Evolutionary conservation across 2,113 vertebrate genomes (phyloP), one percentile per base, ranked within the genome.

Genomic region (Todiramphus chloris): DNA sequence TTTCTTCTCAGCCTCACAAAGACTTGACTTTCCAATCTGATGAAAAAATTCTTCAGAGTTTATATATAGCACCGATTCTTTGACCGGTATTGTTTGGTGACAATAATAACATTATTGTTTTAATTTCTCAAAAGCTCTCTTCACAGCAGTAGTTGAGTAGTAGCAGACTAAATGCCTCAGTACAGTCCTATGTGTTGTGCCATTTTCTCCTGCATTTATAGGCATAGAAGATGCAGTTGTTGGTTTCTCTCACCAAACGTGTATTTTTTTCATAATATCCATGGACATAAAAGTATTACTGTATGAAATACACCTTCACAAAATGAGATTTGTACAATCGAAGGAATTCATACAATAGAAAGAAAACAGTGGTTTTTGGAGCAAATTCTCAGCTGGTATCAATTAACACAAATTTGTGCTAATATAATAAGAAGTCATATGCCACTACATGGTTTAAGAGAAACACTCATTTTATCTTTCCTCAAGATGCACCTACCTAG

Each of bases 81-180:
- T 96, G 93, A 97, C 96, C 90, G 77, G 92, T 85, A 98, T 96
- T 97, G 96, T 96, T 97, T 96, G 67, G 90, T 94, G 93, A 95
- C 96, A 97, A 98, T 97, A 98, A 97, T 97, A 95, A 94, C 96
- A 94, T 96, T 96, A 96, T 98, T 98, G 97, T 97, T 97, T 96
- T 94, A 88, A 89, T 90, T 84, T 95, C 95, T 98, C 96, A 98
- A 98, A 97, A 96, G 85, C 90, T 64, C 77, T 93, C 96, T 98
- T 98, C 93, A 97, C 95, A 83, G 69, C 87, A 89, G 78, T 67
- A 89, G 76, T 73, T 95, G 91, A 97, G 96, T 92, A 43, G 87
- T 27, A 80, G 55, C 59, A 93, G 69, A 58, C 94, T 96, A 89
- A 84, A 87, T 87, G 83, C 76, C 55, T 66, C 46, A 73, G 46